Evolutionary conservation across 2,888 invertebrate species (phyloP), one percentile per base, ranked within the genome.

Genomic region (Masnerella sp.): DNA sequence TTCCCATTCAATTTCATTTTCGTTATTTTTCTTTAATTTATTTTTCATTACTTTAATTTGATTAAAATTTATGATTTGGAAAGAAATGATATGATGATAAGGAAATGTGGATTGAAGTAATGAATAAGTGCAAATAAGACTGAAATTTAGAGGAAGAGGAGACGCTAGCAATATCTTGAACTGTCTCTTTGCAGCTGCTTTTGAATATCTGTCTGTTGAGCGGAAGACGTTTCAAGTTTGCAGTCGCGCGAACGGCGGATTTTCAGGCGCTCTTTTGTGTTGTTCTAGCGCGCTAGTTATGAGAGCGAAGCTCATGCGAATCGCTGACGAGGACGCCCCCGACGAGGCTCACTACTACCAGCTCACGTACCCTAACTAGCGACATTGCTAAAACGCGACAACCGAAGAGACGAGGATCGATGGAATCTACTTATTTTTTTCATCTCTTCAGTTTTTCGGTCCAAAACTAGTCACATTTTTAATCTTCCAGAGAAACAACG

Each of bases 351-450:
- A 85, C 84, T 85, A 82, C 85, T 85, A 85, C 82, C 85, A 85
- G 84, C 85, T 86, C 83, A 86, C 85, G 80, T 86, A 85, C 79
- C 83, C 85, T 84, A 85, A 85, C 85, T 85, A 85, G 83, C 83
- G 76, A 82, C 78, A 80, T 79, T 79, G 81, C 78, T 82, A 77
- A 78, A 80, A 79, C 79, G 77, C 45, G 22, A 47, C 54, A 22
- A 30, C 20, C 43, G 52, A 59, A 52, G 59, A 68, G 68, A 68
- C 20, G 45, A 68, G 68, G 68, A 68, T 68, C 59, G 68, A 68
- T 68, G 68, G 59, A 56, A 49, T 40, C 40, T 32, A 47, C 47
- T n/a, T 12, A 18, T 52, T 64, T 52, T 12, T 45, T 5, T 28
- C n/a, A n/a, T n/a, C n/a, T n/a, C n/a, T n/a, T n/a, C n/a, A n/a